Conservation (phyloP, 2,797 vertebrate genomes). For the Linurgus olivaceus region DNA sequence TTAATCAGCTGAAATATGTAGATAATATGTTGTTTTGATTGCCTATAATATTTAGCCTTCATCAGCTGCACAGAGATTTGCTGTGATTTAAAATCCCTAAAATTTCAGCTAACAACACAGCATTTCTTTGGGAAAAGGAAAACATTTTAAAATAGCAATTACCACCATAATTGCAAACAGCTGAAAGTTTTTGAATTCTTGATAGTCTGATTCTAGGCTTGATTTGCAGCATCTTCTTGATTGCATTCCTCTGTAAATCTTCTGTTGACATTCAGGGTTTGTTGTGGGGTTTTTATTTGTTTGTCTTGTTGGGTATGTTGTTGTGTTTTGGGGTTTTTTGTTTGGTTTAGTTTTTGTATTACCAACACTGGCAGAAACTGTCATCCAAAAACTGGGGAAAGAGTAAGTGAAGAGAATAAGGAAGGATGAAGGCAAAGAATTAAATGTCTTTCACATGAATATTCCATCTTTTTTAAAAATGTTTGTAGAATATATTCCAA, state of each 20-base stretch:
- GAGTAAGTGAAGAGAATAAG: background rate
- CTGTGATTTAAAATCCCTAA: constrained; percentile 72
- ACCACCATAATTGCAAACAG: constrained; percentile 73
- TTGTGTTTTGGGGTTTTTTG: background rate
- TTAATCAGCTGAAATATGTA: constrained; percentile 75
- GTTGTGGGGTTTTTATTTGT: background rate
- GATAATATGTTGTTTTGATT: constrained; percentile 77
- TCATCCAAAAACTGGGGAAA: background rate
- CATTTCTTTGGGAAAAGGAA: constrained; percentile 71
- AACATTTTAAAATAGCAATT: constrained; percentile 81
- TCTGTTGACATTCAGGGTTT: constrained; percentile 32
- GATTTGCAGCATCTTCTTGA: constrained; percentile 76
- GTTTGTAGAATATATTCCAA: background rate
- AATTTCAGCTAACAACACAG: constrained; percentile 71
- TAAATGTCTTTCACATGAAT: background rate
- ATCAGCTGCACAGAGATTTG: constrained; percentile 67
- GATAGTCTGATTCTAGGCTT: constrained; percentile 72
- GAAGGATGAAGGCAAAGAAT: background rate
- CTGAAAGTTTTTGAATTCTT: constrained; percentile 73
- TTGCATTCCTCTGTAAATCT: constrained; percentile 67
- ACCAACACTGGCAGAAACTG: background rate
- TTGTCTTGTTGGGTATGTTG: background rate
- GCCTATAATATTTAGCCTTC: constrained; percentile 72
- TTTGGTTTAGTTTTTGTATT: background rate
- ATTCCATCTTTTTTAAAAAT: background rate